A percentile compares a stretch with the other conserved stretches of the same genome.
These are phyloP conservation scores for Bagarius yarrelli DNA, from an alignment of 2,113 vertebrate species.

Conservation along the genomic window DNA sequence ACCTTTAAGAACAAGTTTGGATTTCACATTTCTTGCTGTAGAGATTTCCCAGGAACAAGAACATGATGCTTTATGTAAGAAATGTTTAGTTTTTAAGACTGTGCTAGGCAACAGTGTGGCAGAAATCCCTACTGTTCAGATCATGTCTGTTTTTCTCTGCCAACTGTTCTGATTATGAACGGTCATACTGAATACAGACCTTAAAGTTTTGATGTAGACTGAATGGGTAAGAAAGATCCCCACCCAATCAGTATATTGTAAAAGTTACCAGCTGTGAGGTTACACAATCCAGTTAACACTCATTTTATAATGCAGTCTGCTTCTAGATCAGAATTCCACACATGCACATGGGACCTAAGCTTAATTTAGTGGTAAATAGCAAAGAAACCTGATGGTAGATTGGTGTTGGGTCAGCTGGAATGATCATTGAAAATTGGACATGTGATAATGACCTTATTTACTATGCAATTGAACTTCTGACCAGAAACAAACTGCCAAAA, in stretches of 20 bases:
- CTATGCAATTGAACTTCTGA: too few species aligned
- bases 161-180: not conserved
- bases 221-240: not conserved
- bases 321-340: not conserved
- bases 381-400: not conserved
- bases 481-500: too few species aligned
- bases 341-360: not conserved
- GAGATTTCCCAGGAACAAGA: not conserved
- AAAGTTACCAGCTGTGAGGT: constrained; percentile 2
- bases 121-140: not conserved
- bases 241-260: not conserved
- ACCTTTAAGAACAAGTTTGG: not conserved
- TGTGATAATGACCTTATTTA: not conserved
- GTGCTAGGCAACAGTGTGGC: not conserved
- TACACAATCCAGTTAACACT: not conserved
- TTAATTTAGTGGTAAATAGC: not conserved
- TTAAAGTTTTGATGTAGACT: not conserved
- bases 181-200: not conserved
- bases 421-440: not conserved
- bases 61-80: not conserved
- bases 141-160: not conserved
- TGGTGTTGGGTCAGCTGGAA: not conserved
- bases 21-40: not conserved
- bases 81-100: not conserved
- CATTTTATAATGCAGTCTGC: not conserved